A percentile compares a stretch with the other conserved stretches of the same genome.
These are phyloP conservation scores for Mesitornis unicolor DNA, from an alignment of 2,113 vertebrate genomes.

Conservation along the genomic window DNA sequence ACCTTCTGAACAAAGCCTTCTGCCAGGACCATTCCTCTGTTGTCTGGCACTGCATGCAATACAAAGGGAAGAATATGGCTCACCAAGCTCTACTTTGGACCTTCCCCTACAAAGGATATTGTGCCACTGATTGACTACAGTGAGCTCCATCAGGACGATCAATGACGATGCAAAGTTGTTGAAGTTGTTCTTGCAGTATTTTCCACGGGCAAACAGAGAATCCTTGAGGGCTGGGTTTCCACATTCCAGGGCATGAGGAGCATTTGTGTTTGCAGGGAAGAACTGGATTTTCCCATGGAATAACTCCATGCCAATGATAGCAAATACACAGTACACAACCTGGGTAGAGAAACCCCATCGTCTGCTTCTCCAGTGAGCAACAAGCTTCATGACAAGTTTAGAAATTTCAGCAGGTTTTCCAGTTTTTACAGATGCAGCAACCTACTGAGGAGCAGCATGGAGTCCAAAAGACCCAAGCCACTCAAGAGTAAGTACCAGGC, in stretches of 20 bases:
- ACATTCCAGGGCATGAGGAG: slow-evolving; percentile 72
- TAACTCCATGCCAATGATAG: slow-evolving; percentile 90
- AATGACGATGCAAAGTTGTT: slow-evolving; percentile 84
- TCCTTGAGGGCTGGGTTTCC: slow-evolving; percentile 81
- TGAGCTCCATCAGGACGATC: slow-evolving; percentile 88
- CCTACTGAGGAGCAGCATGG: background rate
- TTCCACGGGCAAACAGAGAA: slow-evolving; percentile 77
- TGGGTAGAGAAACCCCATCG: slow-evolving; percentile 26
- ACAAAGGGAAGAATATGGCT: background rate
- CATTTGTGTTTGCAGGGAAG: slow-evolving; percentile 31
- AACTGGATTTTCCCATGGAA: slow-evolving; percentile 85
- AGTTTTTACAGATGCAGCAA: background rate
- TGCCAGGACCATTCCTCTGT: background rate
- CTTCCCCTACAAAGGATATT: slow-evolving; percentile 83
- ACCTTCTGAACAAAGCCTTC: background rate
- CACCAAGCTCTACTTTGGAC: background rate
- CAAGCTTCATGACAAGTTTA: background rate
- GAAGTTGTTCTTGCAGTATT: slow-evolving; percentile 96
- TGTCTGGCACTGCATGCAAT: accelerated
- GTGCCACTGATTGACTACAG: slow-evolving; percentile 95
- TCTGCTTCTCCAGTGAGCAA: background rate
- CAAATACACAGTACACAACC: slow-evolving; percentile 93
- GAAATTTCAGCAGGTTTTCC: background rate
- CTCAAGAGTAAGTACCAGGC: background rate
- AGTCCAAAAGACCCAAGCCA: background rate